Evolutionary conservation across 1,140 invertebrate genomes (phyloP).

Genomic region (Ceratina japonica): DNA sequence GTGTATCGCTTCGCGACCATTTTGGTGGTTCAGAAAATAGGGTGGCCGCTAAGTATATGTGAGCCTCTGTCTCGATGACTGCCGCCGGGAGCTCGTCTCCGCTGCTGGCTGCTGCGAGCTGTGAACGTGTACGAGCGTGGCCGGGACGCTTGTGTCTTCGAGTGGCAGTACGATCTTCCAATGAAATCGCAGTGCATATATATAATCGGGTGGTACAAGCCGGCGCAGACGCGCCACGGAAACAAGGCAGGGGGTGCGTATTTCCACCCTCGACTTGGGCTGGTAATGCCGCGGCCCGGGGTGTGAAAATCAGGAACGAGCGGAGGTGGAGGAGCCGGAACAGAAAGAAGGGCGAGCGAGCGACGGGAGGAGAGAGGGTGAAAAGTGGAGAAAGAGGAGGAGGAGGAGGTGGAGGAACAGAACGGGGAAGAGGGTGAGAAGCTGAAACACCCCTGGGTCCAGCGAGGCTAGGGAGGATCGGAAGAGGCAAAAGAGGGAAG

Average conservation of each 20-base stretch:
- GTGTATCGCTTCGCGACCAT: slow-evolving; percentile 43
- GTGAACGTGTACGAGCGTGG: slow-evolving; percentile 12
- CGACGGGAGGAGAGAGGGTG: slow-evolving; percentile 44
- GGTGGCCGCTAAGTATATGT: slow-evolving; percentile 32
- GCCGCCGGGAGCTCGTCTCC: slow-evolving; percentile 3
- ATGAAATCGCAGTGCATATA: slow-evolving; percentile 69
- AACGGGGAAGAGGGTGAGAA: slow-evolving; percentile 59
- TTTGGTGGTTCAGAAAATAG: slow-evolving; percentile 38
- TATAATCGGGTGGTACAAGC: slow-evolving; percentile 48
- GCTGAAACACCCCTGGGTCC: slow-evolving; percentile 64
- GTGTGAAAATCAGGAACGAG: slow-evolving; percentile 77
- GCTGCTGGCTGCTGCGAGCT: slow-evolving; percentile 10
- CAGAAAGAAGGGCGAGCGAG: slow-evolving; percentile 34
- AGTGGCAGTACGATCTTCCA: slow-evolving; percentile 69
- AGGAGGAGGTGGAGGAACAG: slow-evolving; percentile 26
- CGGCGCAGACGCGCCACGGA: slow-evolving; percentile 65
- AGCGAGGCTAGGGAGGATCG: slow-evolving; percentile 43
- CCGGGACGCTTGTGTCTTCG: slow-evolving; percentile 49
- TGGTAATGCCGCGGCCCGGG: slow-evolving; percentile 69
- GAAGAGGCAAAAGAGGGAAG: slow-evolving; percentile 41
- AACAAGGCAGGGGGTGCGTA: slow-evolving; percentile 48
- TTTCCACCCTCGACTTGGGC: slow-evolving; percentile 65
- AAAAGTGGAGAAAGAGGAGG: slow-evolving; percentile 58
- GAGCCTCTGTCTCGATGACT: slow-evolving; percentile 37
- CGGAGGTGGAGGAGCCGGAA: slow-evolving; percentile 52